A percentile compares a stretch with the other conserved stretches of the same genome.
phyloP scores from a whole-genome alignment of 2,888 invertebrate species.

The Drosophila helvetica region DNA sequence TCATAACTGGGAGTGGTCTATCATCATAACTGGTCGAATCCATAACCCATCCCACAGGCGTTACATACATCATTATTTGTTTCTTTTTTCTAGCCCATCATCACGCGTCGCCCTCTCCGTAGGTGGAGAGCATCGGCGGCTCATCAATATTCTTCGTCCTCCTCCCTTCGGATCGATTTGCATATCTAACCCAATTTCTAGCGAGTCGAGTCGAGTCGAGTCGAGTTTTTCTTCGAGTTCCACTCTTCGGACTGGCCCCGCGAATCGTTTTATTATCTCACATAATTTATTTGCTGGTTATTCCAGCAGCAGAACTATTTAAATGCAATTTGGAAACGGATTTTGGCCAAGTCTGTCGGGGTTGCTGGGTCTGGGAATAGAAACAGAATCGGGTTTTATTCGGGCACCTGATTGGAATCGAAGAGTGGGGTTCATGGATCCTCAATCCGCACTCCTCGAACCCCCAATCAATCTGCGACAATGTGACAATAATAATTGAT shows the following conservation, averaged over 20 bases:
- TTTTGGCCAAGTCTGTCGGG: slow-evolving; percentile 25
- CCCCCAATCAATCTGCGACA: slow-evolving; percentile 25
- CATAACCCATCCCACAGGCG: neutral
- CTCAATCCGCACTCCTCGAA: neutral
- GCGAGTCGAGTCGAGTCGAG: slow-evolving; percentile 7
- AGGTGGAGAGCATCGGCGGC: neutral
- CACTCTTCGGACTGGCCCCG: neutral
- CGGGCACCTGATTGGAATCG: slow-evolving; percentile 25
- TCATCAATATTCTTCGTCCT: slow-evolving; percentile 21
- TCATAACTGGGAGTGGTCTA: slow-evolving; percentile 39
- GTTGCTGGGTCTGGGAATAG: slow-evolving; percentile 11
- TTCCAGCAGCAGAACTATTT: slow-evolving; percentile 51
- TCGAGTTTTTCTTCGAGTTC: slow-evolving; percentile 20
- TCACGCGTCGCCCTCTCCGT: slow-evolving; percentile 43
- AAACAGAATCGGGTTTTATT: slow-evolving; percentile 18
- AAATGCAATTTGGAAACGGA: slow-evolving; percentile 68
- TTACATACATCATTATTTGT: neutral
- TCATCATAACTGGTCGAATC: slow-evolving; percentile 8
- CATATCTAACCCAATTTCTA: slow-evolving; percentile 44
- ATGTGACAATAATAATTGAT: slow-evolving; percentile 57
- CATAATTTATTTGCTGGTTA: slow-evolving; percentile 57
- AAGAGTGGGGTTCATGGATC: neutral
- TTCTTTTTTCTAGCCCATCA: neutral
- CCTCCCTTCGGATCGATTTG: slow-evolving; percentile 33
- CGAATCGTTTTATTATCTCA: slow-evolving; percentile 3